Base-by-base conservation (phyloP, 2,113 vertebrate genomes). In the Synchiropus splendidus region DNA sequence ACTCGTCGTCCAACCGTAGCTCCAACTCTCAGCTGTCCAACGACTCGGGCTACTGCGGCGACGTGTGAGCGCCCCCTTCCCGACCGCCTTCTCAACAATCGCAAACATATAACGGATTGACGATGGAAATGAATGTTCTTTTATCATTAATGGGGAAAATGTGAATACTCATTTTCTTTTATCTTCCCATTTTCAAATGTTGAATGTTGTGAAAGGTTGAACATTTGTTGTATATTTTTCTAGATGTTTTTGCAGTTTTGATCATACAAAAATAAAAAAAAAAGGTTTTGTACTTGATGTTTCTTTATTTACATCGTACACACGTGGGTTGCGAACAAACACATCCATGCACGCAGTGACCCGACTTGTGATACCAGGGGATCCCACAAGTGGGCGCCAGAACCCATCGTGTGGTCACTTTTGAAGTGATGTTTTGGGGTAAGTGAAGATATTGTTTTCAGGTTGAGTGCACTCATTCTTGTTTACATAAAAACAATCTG, bases 31-130 rank as follows among this genome's bases (percentile, higher is more conserved):
- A 92, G 16, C 86, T 97, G 55, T 88, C 92, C 2, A 94, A 93
- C 56, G 94, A 95, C 82, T 91, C 94, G 1, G 87, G 92, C 62
- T 97, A 95, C 82, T 96, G 92, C 48, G 95, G 92, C 58, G 94
- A 97, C 0, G 75, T 89, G 74, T 98, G 67, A 74, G n/a, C n/a
- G n/a, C n/a, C n/a, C n/a, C n/a, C n/a, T n/a, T n/a, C n/a, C n/a
- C 59, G 51, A 40, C 62, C 45, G 61, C 63, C 81, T 75, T 78
- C 64, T 67, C 44, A 37, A 50, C 33, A 37, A 69, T 50, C 63
- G 51, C 57, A 67, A 77, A 72, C 43, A 50, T 67, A 65, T 72
- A 72, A 67, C 70, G 54, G 59, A 58, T 67, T 40, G 55, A 44
- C 53, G 72, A 82, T 59, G 83, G 83, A 69, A 89, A 88, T 86